Evolutionary conservation across 2,113 vertebrate genomes (phyloP).

Genomic region (Piaya cayana): DNA sequence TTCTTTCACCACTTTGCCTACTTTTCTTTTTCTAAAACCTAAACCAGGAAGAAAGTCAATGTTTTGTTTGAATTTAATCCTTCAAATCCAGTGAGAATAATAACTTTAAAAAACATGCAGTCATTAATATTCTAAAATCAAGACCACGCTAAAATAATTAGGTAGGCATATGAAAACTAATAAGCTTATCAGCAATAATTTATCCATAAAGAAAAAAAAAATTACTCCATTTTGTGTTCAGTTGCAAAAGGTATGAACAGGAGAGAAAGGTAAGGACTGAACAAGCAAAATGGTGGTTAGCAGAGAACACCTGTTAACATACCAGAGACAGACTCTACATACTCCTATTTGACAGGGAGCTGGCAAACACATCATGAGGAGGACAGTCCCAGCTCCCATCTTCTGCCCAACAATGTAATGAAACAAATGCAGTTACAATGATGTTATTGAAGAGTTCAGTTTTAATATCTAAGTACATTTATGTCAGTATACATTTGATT

Average conservation of each 20-base stretch:
- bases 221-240: background rate
- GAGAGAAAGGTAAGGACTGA: background rate
- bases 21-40: background rate
- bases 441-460: background rate
- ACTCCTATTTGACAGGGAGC: background rate
- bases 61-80: background rate
- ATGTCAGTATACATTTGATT: background rate
- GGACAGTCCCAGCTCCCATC: background rate
- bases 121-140: background rate
- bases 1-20: background rate
- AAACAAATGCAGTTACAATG: background rate
- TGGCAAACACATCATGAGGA: background rate
- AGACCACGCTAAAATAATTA: background rate
- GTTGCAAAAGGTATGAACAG: background rate
- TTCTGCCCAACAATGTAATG: background rate
- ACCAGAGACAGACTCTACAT: background rate
- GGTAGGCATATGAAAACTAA: background rate
- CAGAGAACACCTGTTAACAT: background rate
- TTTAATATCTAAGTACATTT: background rate
- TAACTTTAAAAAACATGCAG: background rate
- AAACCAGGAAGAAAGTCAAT: background rate
- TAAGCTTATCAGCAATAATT: background rate
- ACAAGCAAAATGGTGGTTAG: background rate
- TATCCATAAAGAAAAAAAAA: background rate
- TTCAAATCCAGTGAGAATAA: background rate